phyloP scores from a whole-genome alignment of 2,797 vertebrate species.

The Rhyacichthys aspro region DNA sequence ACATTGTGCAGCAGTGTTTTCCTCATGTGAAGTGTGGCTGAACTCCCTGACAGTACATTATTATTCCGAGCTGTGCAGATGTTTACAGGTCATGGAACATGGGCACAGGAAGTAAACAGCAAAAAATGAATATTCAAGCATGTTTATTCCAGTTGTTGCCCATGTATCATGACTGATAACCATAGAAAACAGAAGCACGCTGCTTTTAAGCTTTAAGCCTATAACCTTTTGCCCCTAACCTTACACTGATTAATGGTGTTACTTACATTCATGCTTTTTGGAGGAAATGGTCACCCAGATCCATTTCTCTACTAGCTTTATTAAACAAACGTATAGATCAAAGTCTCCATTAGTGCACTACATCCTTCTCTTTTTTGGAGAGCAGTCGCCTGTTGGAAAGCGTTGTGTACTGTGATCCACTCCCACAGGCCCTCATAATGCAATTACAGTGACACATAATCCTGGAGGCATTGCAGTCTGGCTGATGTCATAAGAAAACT shows the following conservation, averaged over 20 bases:
- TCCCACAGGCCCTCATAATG: slow-evolving; percentile 65
- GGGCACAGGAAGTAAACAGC: background rate
- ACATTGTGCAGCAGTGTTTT: slow-evolving; percentile 35
- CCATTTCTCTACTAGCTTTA: too few species aligned
- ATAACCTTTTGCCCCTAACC: too few species aligned
- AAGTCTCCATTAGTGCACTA: slow-evolving; percentile 47
- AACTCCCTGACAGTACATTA: slow-evolving; percentile 15
- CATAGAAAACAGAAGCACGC: too few species aligned
- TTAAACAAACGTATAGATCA: slow-evolving; percentile 18
- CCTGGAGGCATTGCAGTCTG: slow-evolving; percentile 72
- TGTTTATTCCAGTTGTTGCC: background rate
- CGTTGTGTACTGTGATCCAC: slow-evolving; percentile 40
- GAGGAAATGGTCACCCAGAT: background rate
- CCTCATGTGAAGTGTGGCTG: slow-evolving; percentile 26
- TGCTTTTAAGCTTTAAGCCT: too few species aligned
- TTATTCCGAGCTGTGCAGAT: slow-evolving; percentile 17
- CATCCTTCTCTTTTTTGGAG: slow-evolving; percentile 30
- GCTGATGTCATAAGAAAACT: slow-evolving; percentile 27
- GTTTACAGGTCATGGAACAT: slow-evolving; percentile 35
- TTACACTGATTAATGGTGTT: too few species aligned
- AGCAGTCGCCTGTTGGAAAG: slow-evolving; percentile 5
- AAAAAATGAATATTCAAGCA: background rate
- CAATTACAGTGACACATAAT: slow-evolving; percentile 76
- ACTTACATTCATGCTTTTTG: too few species aligned
- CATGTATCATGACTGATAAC: slow-evolving; percentile 44